Conservation (phyloP, 2,888 invertebrate species). For the Chrysodeixis includens region DNA sequence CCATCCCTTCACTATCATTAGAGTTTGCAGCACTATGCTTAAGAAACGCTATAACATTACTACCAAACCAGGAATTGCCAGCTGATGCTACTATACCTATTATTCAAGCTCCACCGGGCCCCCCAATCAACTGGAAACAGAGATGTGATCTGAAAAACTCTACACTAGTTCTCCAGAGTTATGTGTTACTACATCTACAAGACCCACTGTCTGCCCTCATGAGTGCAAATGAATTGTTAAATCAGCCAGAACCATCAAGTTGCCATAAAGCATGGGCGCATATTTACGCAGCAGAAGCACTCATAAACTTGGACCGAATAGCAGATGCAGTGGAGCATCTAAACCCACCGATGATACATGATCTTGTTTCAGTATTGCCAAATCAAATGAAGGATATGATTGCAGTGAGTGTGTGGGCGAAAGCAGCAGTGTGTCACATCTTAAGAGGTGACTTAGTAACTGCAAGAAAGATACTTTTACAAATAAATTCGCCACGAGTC, state of each 20-base stretch:
- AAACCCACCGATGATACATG: conserved; percentile 92
- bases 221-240: conserved; percentile 93
- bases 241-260: conserved; percentile 90
- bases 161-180: conserved; percentile 94
- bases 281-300: conserved; percentile 96
- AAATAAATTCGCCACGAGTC: conserved; percentile 85
- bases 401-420: conserved; percentile 87
- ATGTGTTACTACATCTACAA: conserved; percentile 95
- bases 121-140: conserved; percentile 90
- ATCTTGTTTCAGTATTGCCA: conserved; percentile 82
- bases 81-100: conserved; percentile 71
- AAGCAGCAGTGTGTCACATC: conserved; percentile 86
- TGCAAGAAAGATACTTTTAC: conserved; percentile 84
- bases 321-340: conserved; percentile 95
- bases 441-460: conserved; percentile 83
- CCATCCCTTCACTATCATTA: conserved; percentile 95
- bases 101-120: conserved; percentile 90
- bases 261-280: conserved; percentile 93
- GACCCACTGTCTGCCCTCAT: conserved; percentile 94
- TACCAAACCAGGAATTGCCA: conserved; percentile 89
- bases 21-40: conserved; percentile 97
- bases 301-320: conserved; percentile 94
- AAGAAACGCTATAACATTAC: conserved; percentile 93
- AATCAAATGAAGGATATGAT: conserved; percentile 84
- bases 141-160: conserved; percentile 90